Conservation (phyloP, 2,888 invertebrate genomes). For the Petrolisthes manimaculis region DNA sequence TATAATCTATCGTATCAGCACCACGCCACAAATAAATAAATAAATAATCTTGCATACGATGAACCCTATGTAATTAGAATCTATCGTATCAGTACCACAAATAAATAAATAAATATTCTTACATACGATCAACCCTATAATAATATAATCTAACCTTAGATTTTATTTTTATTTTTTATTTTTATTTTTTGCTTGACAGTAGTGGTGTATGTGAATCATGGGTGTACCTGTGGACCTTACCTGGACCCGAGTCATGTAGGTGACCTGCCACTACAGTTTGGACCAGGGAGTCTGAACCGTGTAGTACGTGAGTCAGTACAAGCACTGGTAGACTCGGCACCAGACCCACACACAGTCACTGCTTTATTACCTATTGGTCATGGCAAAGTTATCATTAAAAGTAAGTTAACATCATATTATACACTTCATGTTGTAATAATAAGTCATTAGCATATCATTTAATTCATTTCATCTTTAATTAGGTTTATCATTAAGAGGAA, state of each 20-base stretch:
- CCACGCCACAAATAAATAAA: too few relatives aligned
- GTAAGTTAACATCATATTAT: slow-evolving; percentile 67
- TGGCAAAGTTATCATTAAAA: slow-evolving; percentile 73
- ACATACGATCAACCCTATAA: too few relatives aligned
- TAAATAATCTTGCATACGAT: too few relatives aligned
- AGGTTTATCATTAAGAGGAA: background rate
- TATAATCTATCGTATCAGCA: too few relatives aligned
- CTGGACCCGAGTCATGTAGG: slow-evolving; percentile 74
- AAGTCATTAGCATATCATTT: too few relatives aligned
- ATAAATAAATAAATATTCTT: too few relatives aligned
- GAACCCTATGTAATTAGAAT: too few relatives aligned
- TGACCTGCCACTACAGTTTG: slow-evolving; percentile 74
- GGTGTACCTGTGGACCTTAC: slow-evolving; percentile 75
- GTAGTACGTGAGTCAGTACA: slow-evolving; percentile 75
- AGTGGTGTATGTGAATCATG: slow-evolving; percentile 74
- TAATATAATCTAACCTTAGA: too few relatives aligned
- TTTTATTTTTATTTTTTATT: too few relatives aligned
- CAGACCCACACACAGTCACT: slow-evolving; percentile 74
- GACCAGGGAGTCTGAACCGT: slow-evolving; percentile 73
- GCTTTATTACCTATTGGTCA: slow-evolving; percentile 74
- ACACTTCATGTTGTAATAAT: too few relatives aligned
- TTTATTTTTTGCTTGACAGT: slow-evolving; percentile 68
- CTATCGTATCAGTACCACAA: too few relatives aligned
- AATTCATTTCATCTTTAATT: background rate
- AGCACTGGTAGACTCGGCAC: slow-evolving; percentile 74